These are phyloP conservation scores for Rhombomys opimus DNA, from an alignment of 2,113 vertebrate species.

Conservation along the genomic window DNA sequence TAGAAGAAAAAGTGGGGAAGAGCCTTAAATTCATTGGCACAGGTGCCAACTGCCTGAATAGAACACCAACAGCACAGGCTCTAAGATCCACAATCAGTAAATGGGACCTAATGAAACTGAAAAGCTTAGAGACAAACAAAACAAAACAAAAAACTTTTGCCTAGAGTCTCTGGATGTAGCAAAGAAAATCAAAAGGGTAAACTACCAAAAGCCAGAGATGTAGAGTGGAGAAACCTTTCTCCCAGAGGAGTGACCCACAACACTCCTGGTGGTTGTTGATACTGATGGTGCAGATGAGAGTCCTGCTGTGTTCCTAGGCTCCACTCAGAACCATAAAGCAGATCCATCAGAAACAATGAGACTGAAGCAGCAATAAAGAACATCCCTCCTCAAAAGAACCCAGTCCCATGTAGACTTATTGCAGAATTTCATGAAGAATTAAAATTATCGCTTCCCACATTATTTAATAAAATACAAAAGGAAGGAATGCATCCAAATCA, in stretches of 20 bases:
- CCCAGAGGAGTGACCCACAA: not conserved
- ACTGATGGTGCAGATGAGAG: not conserved
- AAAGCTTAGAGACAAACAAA: not conserved
- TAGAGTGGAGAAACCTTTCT: not conserved
- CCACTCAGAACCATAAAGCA: not conserved
- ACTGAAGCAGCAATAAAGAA: not conserved
- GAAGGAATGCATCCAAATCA: not conserved
- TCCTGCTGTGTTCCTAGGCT: not conserved
- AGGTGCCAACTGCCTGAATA: too few relatives aligned
- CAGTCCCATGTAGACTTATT: not conserved
- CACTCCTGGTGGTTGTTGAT: too few relatives aligned
- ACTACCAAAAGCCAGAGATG: not conserved
- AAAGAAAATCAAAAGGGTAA: not conserved
- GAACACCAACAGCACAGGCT: too few relatives aligned
- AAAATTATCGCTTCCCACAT: not conserved
- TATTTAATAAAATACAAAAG: not conserved
- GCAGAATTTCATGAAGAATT: not conserved
- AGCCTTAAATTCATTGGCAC: too few relatives aligned
- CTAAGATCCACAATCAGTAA: too few relatives aligned
- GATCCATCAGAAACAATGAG: not conserved
- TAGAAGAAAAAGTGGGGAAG: too few relatives aligned
- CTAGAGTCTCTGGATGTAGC: not conserved
- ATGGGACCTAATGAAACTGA: too few relatives aligned
- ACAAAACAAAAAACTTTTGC: not conserved
- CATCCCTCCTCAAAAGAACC: not conserved